Percentiles rank a stretch among this genome's conserved stretches.
phyloP scores from a whole-genome alignment of 2,797 vertebrate genomes.

The Notamacropus eugenii region DNA sequence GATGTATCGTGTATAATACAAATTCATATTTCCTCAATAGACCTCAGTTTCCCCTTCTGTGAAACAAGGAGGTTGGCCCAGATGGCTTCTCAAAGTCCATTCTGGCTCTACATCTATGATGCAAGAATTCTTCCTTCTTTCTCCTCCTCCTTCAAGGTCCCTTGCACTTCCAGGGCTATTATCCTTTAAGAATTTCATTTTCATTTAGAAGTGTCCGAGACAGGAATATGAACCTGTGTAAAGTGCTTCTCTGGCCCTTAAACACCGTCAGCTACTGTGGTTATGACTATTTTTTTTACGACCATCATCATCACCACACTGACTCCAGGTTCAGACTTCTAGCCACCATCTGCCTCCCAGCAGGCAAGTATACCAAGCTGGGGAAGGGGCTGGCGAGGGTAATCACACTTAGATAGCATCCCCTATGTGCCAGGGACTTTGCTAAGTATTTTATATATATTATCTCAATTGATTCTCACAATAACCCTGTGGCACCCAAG shows the following conservation, averaged over 20 bases:
- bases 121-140: not conserved
- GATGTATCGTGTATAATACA: not conserved
- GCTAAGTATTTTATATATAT: not conserved
- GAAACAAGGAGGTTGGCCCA: not conserved
- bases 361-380: not conserved
- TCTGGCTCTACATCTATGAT: not conserved
- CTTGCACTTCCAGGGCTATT: not conserved
- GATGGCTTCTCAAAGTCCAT: not conserved
- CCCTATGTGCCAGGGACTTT: not conserved
- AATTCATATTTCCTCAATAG: not conserved
- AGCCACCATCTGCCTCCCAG: not conserved
- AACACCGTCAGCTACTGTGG: not conserved
- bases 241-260: not conserved
- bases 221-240: not conserved
- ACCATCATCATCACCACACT: not conserved
- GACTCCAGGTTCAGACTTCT: not conserved
- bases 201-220: not conserved
- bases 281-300: not conserved
- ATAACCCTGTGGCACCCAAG: not conserved
- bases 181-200: not conserved
- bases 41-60: not conserved
- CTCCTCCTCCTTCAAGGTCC: not conserved
- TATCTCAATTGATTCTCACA: not conserved
- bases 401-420: not conserved
- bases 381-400: not conserved